These are phyloP conservation scores for Heliangelus exortis DNA, from an alignment of 2,797 vertebrate genomes.

Conservation along the genomic window DNA sequence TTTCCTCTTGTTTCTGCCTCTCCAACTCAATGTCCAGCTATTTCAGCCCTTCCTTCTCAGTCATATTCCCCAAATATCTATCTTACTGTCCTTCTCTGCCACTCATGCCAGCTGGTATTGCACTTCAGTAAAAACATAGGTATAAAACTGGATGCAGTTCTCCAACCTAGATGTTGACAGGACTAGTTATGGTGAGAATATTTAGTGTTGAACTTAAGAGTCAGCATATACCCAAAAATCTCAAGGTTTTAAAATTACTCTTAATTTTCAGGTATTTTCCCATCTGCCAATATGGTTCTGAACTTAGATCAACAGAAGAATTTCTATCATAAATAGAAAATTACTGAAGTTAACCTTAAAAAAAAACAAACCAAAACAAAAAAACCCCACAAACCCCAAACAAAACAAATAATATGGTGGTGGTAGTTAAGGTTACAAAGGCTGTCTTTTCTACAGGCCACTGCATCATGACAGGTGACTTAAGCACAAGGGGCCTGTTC, in stretches of 20 bases:
- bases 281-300: neutral
- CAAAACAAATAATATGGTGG: no score
- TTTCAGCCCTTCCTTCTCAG: neutral
- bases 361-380: no score
- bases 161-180: neutral
- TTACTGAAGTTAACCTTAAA: neutral
- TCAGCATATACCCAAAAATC: neutral
- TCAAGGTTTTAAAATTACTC: neutral
- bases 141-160: neutral
- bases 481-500: neutral
- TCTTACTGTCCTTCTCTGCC: neutral
- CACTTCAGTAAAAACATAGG: neutral
- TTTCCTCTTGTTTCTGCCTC: neutral
- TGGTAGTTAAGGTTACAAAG: neutral
- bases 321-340: neutral
- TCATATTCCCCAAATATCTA: neutral
- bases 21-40: neutral
- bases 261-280: neutral
- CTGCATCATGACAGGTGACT: neutral
- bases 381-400: no score
- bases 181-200: neutral
- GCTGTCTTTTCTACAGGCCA: neutral
- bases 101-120: neutral
- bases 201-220: neutral
- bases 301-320: neutral